Percentiles rank a stretch among this genome's conserved stretches.
Conservation (phyloP, 2,888 invertebrate species). For the Hecatera dysodea region DNA sequence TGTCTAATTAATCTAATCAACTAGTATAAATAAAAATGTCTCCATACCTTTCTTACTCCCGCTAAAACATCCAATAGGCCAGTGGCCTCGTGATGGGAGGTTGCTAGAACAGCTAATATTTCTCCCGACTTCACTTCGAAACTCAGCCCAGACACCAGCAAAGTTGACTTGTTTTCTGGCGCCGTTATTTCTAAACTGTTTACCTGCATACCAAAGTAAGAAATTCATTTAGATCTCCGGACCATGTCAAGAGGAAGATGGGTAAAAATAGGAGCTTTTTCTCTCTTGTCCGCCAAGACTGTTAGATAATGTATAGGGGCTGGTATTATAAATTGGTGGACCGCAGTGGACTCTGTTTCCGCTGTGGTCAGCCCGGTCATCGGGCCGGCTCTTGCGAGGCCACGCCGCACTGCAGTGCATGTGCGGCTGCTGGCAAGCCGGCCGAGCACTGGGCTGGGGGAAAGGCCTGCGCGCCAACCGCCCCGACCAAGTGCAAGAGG, state of each 20-base stretch:
- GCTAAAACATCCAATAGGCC: constrained; percentile 96
- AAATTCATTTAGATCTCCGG: neutral
- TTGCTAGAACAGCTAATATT: constrained; percentile 97
- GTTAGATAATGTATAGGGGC: too few species aligned
- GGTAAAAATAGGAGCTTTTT: neutral
- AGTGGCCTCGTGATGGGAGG: constrained; percentile 96
- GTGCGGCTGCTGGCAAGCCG: too few species aligned
- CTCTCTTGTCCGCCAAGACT: neutral
- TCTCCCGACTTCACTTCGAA: constrained; percentile 98
- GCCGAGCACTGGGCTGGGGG: too few species aligned
- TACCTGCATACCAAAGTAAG: constrained; percentile 81
- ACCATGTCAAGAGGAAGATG: neutral
- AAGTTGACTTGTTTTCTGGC: constrained; percentile 89
- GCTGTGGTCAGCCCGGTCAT: too few species aligned
- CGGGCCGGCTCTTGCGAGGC: too few species aligned
- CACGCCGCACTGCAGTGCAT: too few species aligned
- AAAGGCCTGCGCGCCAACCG: too few species aligned
- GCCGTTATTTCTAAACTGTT: constrained; percentile 92
- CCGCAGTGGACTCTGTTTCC: too few species aligned
- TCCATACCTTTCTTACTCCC: constrained; percentile 92
- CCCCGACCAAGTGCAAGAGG: too few species aligned
- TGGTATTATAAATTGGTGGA: too few species aligned
- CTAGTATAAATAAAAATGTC: neutral
- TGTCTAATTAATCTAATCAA: neutral
- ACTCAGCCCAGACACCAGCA: constrained; percentile 94